Evolutionary conservation across 2,888 invertebrate genomes (phyloP).

Genomic region (Poecilobothrus nobilitatus): DNA sequence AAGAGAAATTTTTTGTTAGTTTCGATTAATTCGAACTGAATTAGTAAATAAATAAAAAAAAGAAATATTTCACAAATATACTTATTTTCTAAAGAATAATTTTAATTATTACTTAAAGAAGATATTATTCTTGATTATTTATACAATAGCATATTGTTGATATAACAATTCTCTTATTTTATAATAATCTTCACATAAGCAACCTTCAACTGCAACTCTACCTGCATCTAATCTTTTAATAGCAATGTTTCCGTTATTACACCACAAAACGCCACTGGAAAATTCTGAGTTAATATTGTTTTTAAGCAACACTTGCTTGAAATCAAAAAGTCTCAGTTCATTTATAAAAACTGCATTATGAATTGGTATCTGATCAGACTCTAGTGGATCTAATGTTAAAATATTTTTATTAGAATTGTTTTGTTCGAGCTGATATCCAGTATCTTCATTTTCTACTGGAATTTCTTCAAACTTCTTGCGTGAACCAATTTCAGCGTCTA

Average conservation of each 20-base stretch:
- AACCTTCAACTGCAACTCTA: constrained; percentile 86
- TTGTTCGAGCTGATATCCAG: constrained; percentile 24
- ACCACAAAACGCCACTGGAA: constrained; percentile 85
- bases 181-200: constrained; percentile 90
- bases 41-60: no score
- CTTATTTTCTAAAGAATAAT: no score
- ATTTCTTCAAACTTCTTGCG: constrained; percentile 51
- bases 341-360: constrained; percentile 88
- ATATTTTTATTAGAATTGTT: constrained; percentile 50
- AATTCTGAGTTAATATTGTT: constrained; percentile 77
- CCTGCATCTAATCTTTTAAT: constrained; percentile 85
- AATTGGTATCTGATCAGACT: constrained; percentile 49
- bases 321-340: constrained; percentile 84
- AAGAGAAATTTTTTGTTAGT: no score
- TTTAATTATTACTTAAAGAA: no score
- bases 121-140: no score
- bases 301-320: constrained; percentile 69
- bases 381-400: constrained; percentile 60
- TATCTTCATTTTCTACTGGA: constrained; percentile 33
- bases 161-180: constrained; percentile 86
- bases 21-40: no score
- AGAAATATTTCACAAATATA: no score
- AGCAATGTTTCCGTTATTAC: constrained; percentile 84
- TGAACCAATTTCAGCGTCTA: constrained; percentile 68
- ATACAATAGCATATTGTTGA: constrained; percentile 94